A percentile compares a stretch with the other conserved stretches of the same genome.
Evolutionary conservation across 1,140 invertebrate genomes (phyloP).

Genomic region (Drosophila bocqueti): DNA sequence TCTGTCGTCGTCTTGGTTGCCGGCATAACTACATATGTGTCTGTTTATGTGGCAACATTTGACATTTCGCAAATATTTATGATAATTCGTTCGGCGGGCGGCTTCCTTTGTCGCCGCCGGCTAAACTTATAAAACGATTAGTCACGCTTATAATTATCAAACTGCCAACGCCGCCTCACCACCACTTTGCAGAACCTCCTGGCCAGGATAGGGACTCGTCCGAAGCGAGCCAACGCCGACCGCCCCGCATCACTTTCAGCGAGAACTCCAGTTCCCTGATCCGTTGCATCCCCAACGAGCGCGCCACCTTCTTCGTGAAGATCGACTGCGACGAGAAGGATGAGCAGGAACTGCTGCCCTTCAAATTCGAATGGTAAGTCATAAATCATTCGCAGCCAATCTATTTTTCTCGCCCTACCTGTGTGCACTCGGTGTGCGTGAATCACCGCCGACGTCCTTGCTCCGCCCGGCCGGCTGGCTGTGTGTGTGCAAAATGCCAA

Average conservation of each 20-base stretch:
- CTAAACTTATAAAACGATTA: conserved; percentile 43
- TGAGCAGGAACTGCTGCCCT: conserved; percentile 72
- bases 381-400: conserved; percentile 19
- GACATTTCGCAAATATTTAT: conserved; percentile 56
- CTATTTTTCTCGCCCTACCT: conserved; percentile 32
- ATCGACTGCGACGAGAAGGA: conserved; percentile 82
- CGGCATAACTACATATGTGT: conserved; percentile 40
- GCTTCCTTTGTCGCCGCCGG: not conserved
- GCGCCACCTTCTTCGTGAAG: conserved; percentile 83
- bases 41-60: conserved; percentile 31
- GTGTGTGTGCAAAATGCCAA: conserved; percentile 61
- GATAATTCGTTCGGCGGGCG: conserved; percentile 32
- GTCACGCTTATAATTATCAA: conserved; percentile 25
- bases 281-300: conserved; percentile 80
- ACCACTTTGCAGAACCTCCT: conserved; percentile 61
- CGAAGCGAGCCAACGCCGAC: conserved; percentile 8
- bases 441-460: conserved; percentile 63
- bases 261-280: conserved; percentile 81
- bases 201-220: conserved; percentile 13
- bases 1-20: conserved; percentile 1
- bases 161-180: not conserved
- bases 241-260: conserved; percentile 75
- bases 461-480: conserved; percentile 23
- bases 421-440: conserved; percentile 35
- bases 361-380: conserved; percentile 85